Evolutionary conservation across 2,888 invertebrate genomes (phyloP).

Genomic region (Cyclophora punctaria): DNA sequence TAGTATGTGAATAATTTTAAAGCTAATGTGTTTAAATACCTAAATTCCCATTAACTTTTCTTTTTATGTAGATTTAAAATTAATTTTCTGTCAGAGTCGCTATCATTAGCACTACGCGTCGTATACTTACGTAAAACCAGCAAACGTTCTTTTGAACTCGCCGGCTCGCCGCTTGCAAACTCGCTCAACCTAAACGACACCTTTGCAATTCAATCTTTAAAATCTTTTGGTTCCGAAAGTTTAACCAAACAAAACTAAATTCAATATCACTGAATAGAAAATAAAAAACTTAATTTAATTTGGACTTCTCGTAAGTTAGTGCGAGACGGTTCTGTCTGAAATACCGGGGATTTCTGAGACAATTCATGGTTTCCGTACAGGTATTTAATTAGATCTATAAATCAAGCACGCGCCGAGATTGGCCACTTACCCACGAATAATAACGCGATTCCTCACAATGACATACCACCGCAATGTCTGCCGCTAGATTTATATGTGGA

Average conservation of each 20-base stretch:
- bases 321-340: constrained; percentile 23
- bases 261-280: not conserved
- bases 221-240: too few relatives aligned
- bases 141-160: too few relatives aligned
- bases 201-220: too few relatives aligned
- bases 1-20: too few relatives aligned
- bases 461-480: constrained; percentile 16
- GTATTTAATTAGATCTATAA: constrained; percentile 62
- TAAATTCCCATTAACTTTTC: not conserved
- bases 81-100: too few relatives aligned
- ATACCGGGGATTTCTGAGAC: constrained; percentile 40
- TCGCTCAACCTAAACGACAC: too few relatives aligned
- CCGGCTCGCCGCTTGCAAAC: too few relatives aligned
- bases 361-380: constrained; percentile 53
- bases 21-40: not conserved
- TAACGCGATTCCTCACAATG: constrained; percentile 25
- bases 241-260: too few relatives aligned
- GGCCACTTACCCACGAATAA: constrained; percentile 36
- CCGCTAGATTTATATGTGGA: constrained; percentile 8
- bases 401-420: constrained; percentile 45
- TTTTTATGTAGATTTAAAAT: too few relatives aligned
- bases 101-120: too few relatives aligned
- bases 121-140: too few relatives aligned
- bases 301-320: constrained; percentile 16
- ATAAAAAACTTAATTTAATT: constrained; percentile 10